Evolutionary conservation across 1,140 invertebrate genomes (phyloP), one percentile per base, ranked within the genome.

Genomic region (Calliphora vicina): DNA sequence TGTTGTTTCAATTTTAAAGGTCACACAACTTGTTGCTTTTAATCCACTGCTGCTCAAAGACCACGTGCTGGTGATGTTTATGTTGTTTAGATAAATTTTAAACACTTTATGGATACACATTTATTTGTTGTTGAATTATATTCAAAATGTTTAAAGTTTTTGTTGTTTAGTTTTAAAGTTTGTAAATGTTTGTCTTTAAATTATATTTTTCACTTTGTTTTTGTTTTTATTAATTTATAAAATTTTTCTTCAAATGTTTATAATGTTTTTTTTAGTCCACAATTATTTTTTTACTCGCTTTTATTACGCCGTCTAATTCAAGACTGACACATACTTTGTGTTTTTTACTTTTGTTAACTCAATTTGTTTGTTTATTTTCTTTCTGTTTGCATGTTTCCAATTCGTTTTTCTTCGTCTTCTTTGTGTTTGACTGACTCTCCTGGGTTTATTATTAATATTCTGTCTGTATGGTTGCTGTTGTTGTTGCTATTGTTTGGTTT

Each of bases 291-390:
- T 35, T 67, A 76, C 73, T 76, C 27, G 27, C 42, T 76, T 76
- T 43, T 35, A 76, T 76, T 76, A 35, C 27, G 27, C 73, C 6
- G 42, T 76, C 27, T 43, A 43, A 76, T 43, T 17, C 20, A 25
- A 67, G n/a, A 67, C 61, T 67, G 61, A 67, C 61, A 67, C n/a
- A 67, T 67, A 23, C n/a, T 20, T 43, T 43, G n/a, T 27, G 15
- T 74, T 45, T 78, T 78, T 45, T 43, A 45, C 42, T 78, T 78
- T 78, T 78, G n/a, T 67, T 67, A 67, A 76, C 27, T 81, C 67
- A 25, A 29, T 81, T 61, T 61, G 35, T 80, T 80, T 29, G 10
- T 81, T 81, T 67, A n/a, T n/a, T n/a, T n/a, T n/a, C n/a, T n/a
- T n/a, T n/a, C n/a, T n/a, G n/a, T n/a, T n/a, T n/a, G n/a, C n/a